Percentiles rank a stretch among this genome's conserved stretches.
Evolutionary conservation across 1,140 invertebrate species (phyloP).

Genomic region (Panagrolaimus sp.): DNA sequence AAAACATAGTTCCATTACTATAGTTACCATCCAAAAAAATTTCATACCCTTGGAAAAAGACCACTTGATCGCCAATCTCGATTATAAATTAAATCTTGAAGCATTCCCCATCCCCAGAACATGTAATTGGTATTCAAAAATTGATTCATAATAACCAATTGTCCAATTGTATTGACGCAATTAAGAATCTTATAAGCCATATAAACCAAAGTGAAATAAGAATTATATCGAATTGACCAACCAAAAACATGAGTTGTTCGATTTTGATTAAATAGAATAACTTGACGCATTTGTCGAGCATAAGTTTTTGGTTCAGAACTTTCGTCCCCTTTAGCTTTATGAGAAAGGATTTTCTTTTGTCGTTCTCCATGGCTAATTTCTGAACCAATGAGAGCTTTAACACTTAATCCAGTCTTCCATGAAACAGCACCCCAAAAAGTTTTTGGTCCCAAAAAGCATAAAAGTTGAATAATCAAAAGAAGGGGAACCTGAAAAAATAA

Average conservation of each 20-base stretch:
- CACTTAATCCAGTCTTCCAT: constrained; percentile 3
- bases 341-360: background rate
- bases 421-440: constrained; percentile 27
- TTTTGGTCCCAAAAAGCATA: constrained; percentile 38
- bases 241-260: background rate
- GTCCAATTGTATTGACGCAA: constrained; percentile 74
- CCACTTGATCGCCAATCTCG: constrained; percentile 59
- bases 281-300: background rate
- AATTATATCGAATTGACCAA: constrained; percentile 17
- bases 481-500: constrained; percentile 34
- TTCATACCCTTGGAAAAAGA: constrained; percentile 62
- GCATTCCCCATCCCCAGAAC: constrained; percentile 61
- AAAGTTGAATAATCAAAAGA: constrained; percentile 28
- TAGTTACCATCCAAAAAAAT: constrained; percentile 27
- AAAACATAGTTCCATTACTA: background rate
- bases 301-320: background rate
- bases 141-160: constrained; percentile 62
- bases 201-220: constrained; percentile 49
- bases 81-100: constrained; percentile 60
- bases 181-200: constrained; percentile 44
- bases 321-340: background rate
- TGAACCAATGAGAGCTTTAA: background rate
- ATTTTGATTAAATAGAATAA: background rate
- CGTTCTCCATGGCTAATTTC: background rate
- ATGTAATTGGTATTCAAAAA: constrained; percentile 62